Evolutionary conservation across 2,113 vertebrate genomes (phyloP).

Genomic region (Neotoma lepida): DNA sequence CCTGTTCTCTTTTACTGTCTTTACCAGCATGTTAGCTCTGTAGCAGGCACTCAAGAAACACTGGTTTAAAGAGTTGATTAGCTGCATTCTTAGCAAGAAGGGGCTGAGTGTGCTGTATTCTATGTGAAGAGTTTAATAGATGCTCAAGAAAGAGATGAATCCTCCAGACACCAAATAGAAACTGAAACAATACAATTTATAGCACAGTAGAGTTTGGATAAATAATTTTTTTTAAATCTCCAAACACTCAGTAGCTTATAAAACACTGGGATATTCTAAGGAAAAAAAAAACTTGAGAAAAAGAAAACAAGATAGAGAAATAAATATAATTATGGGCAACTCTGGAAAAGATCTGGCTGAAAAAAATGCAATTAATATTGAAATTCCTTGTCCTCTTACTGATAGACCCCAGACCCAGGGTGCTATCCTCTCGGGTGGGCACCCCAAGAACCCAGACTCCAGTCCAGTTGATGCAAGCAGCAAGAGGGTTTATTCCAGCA

Average conservation of each 20-base stretch:
- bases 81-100: not conserved
- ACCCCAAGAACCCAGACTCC: too few relatives aligned
- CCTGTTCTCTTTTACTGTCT: not conserved
- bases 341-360: slow-evolving; percentile 12
- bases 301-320: not conserved
- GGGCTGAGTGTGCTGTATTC: not conserved
- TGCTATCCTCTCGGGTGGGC: too few relatives aligned
- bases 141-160: slow-evolving; percentile 24
- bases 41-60: not conserved
- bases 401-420: too few relatives aligned
- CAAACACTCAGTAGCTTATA: not conserved
- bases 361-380: not conserved
- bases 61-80: not conserved
- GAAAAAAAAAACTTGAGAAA: slow-evolving; percentile 37
- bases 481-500: too few relatives aligned
- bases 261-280: slow-evolving; percentile 26
- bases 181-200: not conserved
- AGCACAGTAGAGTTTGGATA: slow-evolving; percentile 26
- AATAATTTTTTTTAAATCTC: slow-evolving; percentile 26
- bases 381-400: not conserved
- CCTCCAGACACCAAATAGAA: slow-evolving; percentile 14
- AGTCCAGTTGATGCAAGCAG: too few relatives aligned
- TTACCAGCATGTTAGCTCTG: not conserved
- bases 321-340: slow-evolving; percentile 12
- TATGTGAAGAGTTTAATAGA: not conserved